Evolutionary conservation across 2,113 vertebrate species (phyloP), one percentile per base, ranked within the genome.

Genomic region (Lethenteron reissneri): DNA sequence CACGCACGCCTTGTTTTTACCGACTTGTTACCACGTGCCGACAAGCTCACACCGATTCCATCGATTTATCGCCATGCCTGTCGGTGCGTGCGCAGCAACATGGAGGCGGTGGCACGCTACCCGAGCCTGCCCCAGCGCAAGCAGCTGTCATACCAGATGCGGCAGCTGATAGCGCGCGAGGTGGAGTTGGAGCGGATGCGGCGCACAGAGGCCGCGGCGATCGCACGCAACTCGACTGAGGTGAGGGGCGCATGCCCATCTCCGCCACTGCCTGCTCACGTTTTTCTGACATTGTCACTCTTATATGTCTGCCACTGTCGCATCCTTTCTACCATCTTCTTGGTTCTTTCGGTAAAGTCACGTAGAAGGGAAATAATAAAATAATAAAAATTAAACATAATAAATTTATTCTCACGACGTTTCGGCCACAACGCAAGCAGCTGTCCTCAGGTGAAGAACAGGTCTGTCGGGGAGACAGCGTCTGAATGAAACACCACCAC

Each of bases 181-280:
- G 86, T 92, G 0, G 88, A 95, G 77, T 78, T 90, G 79, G 92
- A 97, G 81, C 88, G 83, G 81, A 90, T 97, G 91, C 84, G 90
- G 77, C 83, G 90, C 75, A 77, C 76, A 0, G 94, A 97, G 76
- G 84, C 81, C 2, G 25, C 78, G 25, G 79, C 86, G 71, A 79
- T 80, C 70, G 79, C 80, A 0, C 73, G 80, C 7, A 83, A 77
- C 72, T 71, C 74, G 11, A 4, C 56, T 6, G 58, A 72, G 82
- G 86, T 88, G 74, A 81, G 81, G 57, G 25, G 19, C 17, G 14
- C n/a, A 57, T 3, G 56, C 21, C 8, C 9, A 11, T 8, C 41
- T 41, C 41, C 41, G 41, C 41, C 41, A 41, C 41, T 41, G 41
- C 41, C 41, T 1, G 41, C 41, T 41, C 41, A 7, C 41, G 41